Conservation (phyloP, 2,888 invertebrate genomes). For the Sphaeridia pumilis region DNA sequence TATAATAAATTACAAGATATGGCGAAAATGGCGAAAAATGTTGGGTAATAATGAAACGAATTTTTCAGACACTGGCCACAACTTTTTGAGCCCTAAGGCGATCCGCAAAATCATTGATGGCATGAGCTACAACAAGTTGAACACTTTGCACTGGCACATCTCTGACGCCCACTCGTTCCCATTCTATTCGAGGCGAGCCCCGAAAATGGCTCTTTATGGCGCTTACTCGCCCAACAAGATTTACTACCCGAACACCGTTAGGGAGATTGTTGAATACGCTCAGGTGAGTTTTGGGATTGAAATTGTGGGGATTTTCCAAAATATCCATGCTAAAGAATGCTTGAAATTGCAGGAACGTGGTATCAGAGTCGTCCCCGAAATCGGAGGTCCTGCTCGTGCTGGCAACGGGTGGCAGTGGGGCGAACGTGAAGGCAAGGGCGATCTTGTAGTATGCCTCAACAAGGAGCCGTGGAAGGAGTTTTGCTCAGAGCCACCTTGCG, state of each 20-base stretch:
- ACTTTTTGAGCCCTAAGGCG: slow-evolving; percentile 61
- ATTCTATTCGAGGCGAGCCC: slow-evolving; percentile 59
- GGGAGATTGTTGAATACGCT: slow-evolving; percentile 58
- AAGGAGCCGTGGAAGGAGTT: slow-evolving; percentile 58
- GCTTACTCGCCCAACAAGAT: slow-evolving; percentile 48
- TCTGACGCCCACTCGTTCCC: slow-evolving; percentile 90
- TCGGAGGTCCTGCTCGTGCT: slow-evolving; percentile 78
- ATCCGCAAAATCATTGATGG: slow-evolving; percentile 65
- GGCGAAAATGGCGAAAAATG: neutral
- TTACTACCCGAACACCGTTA: slow-evolving; percentile 55
- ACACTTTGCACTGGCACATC: slow-evolving; percentile 85
- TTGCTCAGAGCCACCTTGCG: slow-evolving; percentile 74
- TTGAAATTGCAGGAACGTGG: slow-evolving; percentile 49
- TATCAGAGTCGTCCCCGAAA: slow-evolving; percentile 72
- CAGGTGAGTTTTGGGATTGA: too few species aligned
- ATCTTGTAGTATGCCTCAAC: slow-evolving; percentile 67
- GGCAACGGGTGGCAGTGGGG: slow-evolving; percentile 83
- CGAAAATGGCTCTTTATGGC: slow-evolving; percentile 58
- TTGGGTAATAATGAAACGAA: too few species aligned
- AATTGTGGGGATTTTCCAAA: too few species aligned
- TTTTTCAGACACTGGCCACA: slow-evolving; percentile 76
- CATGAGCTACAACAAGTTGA: slow-evolving; percentile 78
- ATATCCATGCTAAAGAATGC: too few species aligned
- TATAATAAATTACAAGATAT: too few species aligned
- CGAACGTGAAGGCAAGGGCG: slow-evolving; percentile 53